Evolutionary conservation across 2,797 vertebrate genomes (phyloP).

Genomic region (Odontamblyopus rebecca): DNA sequence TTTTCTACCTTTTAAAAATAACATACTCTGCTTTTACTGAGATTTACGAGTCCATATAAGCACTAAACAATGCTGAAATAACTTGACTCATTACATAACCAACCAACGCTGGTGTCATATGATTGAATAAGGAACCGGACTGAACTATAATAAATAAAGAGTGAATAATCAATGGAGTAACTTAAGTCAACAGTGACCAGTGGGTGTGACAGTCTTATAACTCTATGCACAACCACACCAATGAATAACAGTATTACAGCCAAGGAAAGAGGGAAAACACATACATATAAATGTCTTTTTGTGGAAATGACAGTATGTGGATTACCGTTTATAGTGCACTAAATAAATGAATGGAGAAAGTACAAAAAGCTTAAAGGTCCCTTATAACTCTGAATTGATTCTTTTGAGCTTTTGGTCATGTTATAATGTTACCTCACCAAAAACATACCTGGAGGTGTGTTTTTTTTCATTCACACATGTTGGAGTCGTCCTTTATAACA

Average conservation of each 20-base stretch:
- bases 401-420: too few species aligned
- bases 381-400: too few species aligned
- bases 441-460: too few species aligned
- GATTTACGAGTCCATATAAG: too few species aligned
- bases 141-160: constrained; percentile 18
- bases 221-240: not conserved
- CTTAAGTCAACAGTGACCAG: not conserved
- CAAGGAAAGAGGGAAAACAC: not conserved
- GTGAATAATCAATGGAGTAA: constrained; percentile 7
- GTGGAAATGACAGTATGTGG: not conserved
- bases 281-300: too few species aligned
- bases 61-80: too few species aligned
- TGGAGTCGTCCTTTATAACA: too few species aligned
- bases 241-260: not conserved
- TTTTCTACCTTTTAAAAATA: too few species aligned
- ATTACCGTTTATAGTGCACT: not conserved
- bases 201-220: not conserved
- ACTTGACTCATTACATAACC: too few species aligned
- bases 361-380: not conserved
- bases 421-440: too few species aligned
- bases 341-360: not conserved
- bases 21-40: too few species aligned
- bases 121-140: not conserved
- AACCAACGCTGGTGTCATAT: not conserved
- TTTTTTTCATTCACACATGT: too few species aligned